These are phyloP conservation scores for Corvus hawaiiensis DNA, from an alignment of 2,113 vertebrate genomes.

Conservation along the genomic window DNA sequence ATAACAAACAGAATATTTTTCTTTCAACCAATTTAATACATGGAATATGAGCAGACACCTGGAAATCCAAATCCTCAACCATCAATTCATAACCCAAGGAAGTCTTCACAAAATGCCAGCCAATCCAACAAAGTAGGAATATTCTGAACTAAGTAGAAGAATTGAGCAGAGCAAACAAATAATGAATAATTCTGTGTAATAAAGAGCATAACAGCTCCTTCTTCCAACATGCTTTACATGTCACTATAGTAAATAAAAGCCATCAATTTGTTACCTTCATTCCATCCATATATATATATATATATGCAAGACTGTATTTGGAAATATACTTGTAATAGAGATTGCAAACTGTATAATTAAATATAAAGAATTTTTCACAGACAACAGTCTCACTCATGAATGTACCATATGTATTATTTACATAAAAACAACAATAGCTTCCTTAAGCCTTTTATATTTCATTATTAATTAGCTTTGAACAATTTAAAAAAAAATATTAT, in stretches of 20 bases:
- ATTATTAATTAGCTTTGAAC: constrained; percentile 66
- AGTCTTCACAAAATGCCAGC: neutral
- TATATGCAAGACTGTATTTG: neutral
- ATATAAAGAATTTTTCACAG: neutral
- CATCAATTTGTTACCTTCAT: neutral
- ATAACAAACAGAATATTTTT: neutral
- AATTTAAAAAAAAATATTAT: constrained; percentile 1
- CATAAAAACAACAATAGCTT: neutral
- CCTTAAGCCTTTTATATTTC: constrained; percentile 41
- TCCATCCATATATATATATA: neutral
- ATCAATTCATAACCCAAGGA: neutral
- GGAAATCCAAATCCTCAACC: neutral
- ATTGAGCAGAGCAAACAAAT: neutral
- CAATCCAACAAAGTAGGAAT: neutral
- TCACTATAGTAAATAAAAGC: neutral
- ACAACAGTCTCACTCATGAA: neutral
- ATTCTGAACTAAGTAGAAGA: neutral
- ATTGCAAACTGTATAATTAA: neutral
- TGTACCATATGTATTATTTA: neutral
- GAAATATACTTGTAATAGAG: neutral
- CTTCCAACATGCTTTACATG: neutral
- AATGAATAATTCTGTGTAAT: neutral
- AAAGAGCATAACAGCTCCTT: neutral
- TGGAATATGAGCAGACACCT: neutral
- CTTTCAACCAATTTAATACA: neutral